These are phyloP conservation scores for Brachionus angularis DNA, from an alignment of 1,140 invertebrate species.

Conservation along the genomic window DNA sequence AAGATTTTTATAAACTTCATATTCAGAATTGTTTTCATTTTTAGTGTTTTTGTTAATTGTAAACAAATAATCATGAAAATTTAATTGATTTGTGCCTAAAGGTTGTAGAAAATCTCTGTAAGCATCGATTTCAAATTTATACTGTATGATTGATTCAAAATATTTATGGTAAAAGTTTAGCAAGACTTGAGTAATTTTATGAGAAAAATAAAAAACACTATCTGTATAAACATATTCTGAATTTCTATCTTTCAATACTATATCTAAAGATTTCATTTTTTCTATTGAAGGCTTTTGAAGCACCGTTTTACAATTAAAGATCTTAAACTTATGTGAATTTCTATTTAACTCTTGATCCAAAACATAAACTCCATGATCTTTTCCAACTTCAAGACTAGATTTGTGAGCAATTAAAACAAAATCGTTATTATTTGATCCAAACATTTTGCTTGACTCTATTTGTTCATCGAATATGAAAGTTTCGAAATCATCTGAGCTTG, in stretches of 20 bases:
- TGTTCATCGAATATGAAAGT: conserved; percentile 52
- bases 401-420: conserved; percentile 60
- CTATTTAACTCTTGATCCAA: conserved; percentile 43
- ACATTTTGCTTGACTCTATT: neutral
- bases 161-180: conserved; percentile 50
- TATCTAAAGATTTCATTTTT: conserved; percentile 53
- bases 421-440: conserved; percentile 46
- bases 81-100: conserved; percentile 51
- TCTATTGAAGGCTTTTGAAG: conserved; percentile 58
- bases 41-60: neutral
- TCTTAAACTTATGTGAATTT: neutral
- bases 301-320: conserved; percentile 52
- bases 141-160: conserved; percentile 21
- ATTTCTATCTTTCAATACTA: conserved; percentile 46
- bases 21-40: conserved; percentile 44
- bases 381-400: conserved; percentile 54
- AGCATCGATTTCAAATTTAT: conserved; percentile 59
- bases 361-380: conserved; percentile 60
- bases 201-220: conserved; percentile 59
- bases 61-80: conserved; percentile 45
- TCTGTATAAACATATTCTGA: conserved; percentile 56
- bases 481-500: conserved; percentile 59
- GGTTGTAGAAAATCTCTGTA: conserved; percentile 61
- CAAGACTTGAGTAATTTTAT: conserved; percentile 53
- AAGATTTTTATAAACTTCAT: conserved; percentile 49